Evolutionary conservation across 2,797 vertebrate species (phyloP), one percentile per base, ranked within the genome.

Genomic region (Cetoscarus ocellatus): DNA sequence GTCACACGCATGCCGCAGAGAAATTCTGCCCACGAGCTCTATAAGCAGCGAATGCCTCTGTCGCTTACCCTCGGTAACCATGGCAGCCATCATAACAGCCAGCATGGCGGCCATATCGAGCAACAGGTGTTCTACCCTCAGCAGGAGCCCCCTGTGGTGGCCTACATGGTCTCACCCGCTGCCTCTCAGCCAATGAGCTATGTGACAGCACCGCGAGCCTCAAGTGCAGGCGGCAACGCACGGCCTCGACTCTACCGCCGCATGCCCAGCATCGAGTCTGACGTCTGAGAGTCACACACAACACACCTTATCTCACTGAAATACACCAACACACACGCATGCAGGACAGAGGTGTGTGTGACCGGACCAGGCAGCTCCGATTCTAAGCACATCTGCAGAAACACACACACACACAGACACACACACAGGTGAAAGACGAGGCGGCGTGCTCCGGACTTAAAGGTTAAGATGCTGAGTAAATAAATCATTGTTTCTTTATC

Each of bases 201-300:
- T 92, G 92, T 93, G 87, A 93, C 96, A 61, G 93, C 96, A 75
- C 95, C 97, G 73, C 95, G 97, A 89, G 96, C 96, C 91, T 93
- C 97, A 70, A 98, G 98, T 81, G 96, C 97, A 72, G 97, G 96
- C 81, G 96, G 96, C 92, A 97, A 97, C 95, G 43, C 43, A 6
- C 95, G 97, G 92, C 92, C 92, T 17, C 96, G 96, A 57, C 95
- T 97, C 87, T 98, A 96, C 93, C 98, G 97, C 91, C 98, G 98
- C 95, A 98, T 98, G 96, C 98, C 97, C 93, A 99, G 98, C 94
- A 97, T 99, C 18, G 98, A 99, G 95, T 99, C 98, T 68, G 98
- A 99, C 75, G 98, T 99, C 93, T 99, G 96, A 97, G 82, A 70
- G 80, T 67, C 79, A 14, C 66, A 55, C 70, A 34, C 61, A 38